These are phyloP conservation scores for Pelochelys cantorii DNA, from an alignment of 2,797 vertebrate genomes.

Conservation along the genomic window DNA sequence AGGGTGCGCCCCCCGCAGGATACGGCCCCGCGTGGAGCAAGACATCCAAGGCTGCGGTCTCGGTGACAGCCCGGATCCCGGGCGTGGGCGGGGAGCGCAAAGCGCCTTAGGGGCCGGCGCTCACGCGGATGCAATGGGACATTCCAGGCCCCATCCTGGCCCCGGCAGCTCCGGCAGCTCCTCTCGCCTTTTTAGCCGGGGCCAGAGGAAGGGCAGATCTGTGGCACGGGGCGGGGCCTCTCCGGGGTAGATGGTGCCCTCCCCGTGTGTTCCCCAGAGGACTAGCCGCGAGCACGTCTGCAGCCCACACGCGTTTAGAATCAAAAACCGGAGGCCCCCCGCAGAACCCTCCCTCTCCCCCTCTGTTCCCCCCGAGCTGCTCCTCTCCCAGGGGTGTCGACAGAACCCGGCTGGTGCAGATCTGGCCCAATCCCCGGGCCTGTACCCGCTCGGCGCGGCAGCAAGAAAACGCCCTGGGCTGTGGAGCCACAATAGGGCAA, in stretches of 20 bases:
- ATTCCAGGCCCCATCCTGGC: background rate
- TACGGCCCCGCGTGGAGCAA: background rate
- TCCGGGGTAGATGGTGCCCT: background rate
- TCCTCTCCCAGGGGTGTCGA: no score
- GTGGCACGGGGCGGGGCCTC: background rate
- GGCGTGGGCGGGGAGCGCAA: background rate
- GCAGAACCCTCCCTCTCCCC: background rate
- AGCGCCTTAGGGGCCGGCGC: background rate
- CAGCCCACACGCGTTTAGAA: background rate
- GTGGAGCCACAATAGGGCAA: slow-evolving; percentile 49
- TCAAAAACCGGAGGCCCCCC: rapidly evolving
- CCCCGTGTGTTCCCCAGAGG: background rate
- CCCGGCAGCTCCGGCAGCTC: background rate
- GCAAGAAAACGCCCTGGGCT: slow-evolving; percentile 24
- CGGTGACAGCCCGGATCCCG: background rate
- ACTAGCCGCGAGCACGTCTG: background rate
- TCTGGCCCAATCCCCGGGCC: background rate
- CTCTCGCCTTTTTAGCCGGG: rapidly evolving
- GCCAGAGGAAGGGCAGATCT: background rate
- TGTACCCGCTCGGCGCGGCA: background rate
- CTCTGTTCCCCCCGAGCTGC: no score
- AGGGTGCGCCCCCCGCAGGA: background rate
- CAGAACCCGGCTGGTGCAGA: background rate
- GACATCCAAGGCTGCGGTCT: background rate
- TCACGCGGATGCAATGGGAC: background rate